Conservation (phyloP, 2,888 invertebrate species). For the Acleris literana region DNA sequence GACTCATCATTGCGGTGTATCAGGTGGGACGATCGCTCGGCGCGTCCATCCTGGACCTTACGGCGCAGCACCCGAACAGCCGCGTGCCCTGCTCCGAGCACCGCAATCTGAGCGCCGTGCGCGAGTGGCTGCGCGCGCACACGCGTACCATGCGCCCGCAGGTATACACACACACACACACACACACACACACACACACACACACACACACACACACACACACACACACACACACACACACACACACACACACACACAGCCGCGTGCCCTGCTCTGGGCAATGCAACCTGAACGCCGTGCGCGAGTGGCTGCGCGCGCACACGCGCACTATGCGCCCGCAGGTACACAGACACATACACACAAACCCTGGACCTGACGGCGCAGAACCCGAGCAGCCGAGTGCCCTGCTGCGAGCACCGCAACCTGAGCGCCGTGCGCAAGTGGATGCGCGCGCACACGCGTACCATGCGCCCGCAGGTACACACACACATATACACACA, state of each 20-base stretch:
- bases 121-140: constrained; percentile 85
- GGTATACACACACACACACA: constrained; percentile 50
- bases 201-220: constrained; percentile 2
- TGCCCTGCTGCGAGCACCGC: constrained; percentile 92
- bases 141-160: constrained; percentile 69
- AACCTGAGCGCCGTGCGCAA: constrained; percentile 87
- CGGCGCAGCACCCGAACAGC: constrained; percentile 91
- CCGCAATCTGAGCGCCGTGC: constrained; percentile 86
- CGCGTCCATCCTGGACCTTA: constrained; percentile 92
- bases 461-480: constrained; percentile 73
- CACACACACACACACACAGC: constrained; percentile 82
- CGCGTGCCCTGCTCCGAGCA: constrained; percentile 92
- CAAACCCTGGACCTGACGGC: constrained; percentile 89
- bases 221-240: too few relatives aligned
- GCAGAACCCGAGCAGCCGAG: constrained; percentile 91
- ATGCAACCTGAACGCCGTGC: constrained; percentile 86
- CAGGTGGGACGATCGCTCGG: constrained; percentile 93
- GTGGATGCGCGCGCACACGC: constrained; percentile 81
- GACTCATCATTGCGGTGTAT: neutral
- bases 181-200: neutral
- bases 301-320: constrained; percentile 85
- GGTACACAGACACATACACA: constrained; percentile 61
- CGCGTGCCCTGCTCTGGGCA: constrained; percentile 92
- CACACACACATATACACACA: constrained; percentile 3
- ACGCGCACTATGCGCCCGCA: constrained; percentile 69